Evolutionary conservation across 2,888 invertebrate genomes (phyloP).

Genomic region (Hipparchia semele): DNA sequence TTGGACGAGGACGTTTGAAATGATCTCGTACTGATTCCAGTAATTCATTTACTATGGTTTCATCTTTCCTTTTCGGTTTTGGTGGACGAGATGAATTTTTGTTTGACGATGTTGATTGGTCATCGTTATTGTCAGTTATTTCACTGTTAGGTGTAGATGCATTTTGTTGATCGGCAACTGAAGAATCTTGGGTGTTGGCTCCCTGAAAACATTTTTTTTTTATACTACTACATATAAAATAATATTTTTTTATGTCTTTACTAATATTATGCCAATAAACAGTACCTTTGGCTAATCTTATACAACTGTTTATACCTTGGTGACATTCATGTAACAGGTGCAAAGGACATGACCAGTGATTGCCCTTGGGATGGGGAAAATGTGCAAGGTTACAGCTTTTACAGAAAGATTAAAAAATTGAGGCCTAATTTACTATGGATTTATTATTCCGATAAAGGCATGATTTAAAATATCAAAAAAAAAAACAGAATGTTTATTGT

Average conservation of each 20-base stretch:
- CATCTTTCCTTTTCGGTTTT: conserved; percentile 37
- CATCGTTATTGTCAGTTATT: conserved; percentile 23
- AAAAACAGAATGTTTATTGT: too few relatives aligned
- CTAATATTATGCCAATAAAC: too few relatives aligned
- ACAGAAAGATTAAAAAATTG: too few relatives aligned
- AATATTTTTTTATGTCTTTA: not conserved
- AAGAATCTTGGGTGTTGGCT: conserved; percentile 27
- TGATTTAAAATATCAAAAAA: too few relatives aligned
- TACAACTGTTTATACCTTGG: too few relatives aligned
- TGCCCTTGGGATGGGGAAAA: too few relatives aligned
- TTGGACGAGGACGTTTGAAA: conserved; percentile 35
- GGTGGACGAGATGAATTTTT: conserved; percentile 36
- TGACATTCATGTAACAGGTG: too few relatives aligned
- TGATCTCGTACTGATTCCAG: conserved; percentile 37
- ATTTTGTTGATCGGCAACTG: conserved; percentile 25
- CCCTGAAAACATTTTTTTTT: conserved; percentile 16
- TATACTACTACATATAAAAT: conserved; percentile 9
- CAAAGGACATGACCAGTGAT: too few relatives aligned
- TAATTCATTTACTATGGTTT: conserved; percentile 32
- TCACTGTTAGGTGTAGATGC: conserved; percentile 14
- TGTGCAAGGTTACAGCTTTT: too few relatives aligned
- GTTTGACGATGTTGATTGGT: conserved; percentile 8
- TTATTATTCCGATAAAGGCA: too few relatives aligned
- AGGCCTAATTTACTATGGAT: too few relatives aligned
- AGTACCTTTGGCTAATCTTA: too few relatives aligned